Evolutionary conservation across 1,140 invertebrate genomes (phyloP), one percentile per base, ranked within the genome.

Genomic region (Centruroides vittatus): DNA sequence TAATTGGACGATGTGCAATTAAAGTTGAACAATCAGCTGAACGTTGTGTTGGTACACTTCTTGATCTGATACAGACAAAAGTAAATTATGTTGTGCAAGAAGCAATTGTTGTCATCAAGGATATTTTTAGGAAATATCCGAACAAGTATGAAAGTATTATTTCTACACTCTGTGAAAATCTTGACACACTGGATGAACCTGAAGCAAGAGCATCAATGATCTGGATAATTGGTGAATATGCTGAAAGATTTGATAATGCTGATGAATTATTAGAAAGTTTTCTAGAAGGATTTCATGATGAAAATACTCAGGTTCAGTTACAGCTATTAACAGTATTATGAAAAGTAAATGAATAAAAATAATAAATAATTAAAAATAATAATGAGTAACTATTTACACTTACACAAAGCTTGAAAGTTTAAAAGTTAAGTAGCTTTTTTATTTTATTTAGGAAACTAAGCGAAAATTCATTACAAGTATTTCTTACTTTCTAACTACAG

Each of bases 81-180:
- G 88, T 92, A 5, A 99, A 99, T 78, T 99, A 99, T 74, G 97
- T 99, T 35, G 96, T 99, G 2, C 97, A 99, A 78, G 97, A 99
- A 74, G 97, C 97, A 3, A 98, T 99, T 67, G 97, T 99, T 1
- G 97, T 99, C 1, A 99, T 99, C 68, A 99, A 99, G 72, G 67
- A 69, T 61, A 99, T 99, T 66, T 99, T 99, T 82, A 81, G 96
- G 62, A 99, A 99, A 74, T 99, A 99, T 75, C 97, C 97, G 3
- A 99, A 99, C 73, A 98, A 98, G 75, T 99, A 99, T 72, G 97
- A 99, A 76, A 98, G 93, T 71, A 99, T 99, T 71, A 99, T 99
- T 71, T 97, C 94, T 55, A 99, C 96, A 0, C 77, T 99, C 0
- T 99, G 97, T 76, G 97, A 99, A 76, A 99, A 99, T 78, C 77